These are phyloP conservation scores for Micoletzkya japonica DNA, from an alignment of 2,888 invertebrate genomes.

Conservation along the genomic window DNA sequence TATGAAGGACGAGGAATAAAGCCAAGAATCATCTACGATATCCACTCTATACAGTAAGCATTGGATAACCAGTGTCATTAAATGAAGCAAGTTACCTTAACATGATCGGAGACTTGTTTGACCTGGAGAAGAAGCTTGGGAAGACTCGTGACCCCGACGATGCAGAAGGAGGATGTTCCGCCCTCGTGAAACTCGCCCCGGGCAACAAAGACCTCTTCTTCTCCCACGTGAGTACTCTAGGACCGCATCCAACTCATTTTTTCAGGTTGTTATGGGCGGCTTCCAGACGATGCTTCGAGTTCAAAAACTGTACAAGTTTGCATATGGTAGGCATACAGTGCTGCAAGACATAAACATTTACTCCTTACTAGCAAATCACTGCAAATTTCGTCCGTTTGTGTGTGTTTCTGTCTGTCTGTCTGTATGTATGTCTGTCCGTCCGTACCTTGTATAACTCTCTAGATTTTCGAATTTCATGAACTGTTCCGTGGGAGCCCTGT, in stretches of 20 bases:
- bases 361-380: no score
- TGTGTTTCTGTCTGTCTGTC: no score
- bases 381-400: no score
- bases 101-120: not conserved
- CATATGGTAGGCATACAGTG: not conserved
- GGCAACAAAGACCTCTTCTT: not conserved
- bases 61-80: not conserved
- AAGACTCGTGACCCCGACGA: not conserved
- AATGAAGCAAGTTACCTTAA: not conserved
- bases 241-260: not conserved
- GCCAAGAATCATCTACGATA: not conserved
- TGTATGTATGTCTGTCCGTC: no score
- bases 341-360: no score
- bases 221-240: not conserved
- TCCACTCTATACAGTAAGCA: not conserved
- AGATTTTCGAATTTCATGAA: slow-evolving; percentile 24
- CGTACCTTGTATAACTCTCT: not conserved
- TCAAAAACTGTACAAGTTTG: not conserved
- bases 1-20: not conserved
- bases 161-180: not conserved
- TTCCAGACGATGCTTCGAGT: not conserved
- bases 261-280: not conserved
- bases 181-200: not conserved
- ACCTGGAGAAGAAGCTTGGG: not conserved
- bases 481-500: no score